phyloP scores from a whole-genome alignment of 2,797 vertebrate species.

The Ciconia nigra region DNA sequence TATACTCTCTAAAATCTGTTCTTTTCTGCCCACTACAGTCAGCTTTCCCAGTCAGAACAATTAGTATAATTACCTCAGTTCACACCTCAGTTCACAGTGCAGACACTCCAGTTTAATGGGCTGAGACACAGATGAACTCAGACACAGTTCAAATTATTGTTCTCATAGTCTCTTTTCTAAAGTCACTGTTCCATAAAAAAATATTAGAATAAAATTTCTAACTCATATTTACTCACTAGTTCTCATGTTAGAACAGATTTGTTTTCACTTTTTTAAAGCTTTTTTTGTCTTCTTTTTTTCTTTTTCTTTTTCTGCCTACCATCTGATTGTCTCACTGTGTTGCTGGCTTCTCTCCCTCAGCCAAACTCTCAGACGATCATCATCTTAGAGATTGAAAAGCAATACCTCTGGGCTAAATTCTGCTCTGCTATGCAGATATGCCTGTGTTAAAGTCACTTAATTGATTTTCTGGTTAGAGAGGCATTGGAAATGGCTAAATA shows the following conservation, averaged over 20 bases:
- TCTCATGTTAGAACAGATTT: background rate
- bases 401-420: background rate
- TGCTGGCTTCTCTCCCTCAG: background rate
- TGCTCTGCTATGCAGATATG: background rate
- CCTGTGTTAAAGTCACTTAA: background rate
- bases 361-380: background rate
- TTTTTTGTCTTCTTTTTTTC: background rate
- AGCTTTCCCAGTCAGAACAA: slow-evolving; percentile 30
- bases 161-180: background rate
- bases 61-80: slow-evolving; percentile 62
- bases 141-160: slow-evolving; percentile 22
- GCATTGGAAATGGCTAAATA: background rate
- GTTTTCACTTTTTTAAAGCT: background rate
- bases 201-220: background rate
- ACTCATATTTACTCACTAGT: background rate
- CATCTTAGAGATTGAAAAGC: background rate
- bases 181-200: background rate
- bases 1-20: background rate
- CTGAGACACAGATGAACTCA: slow-evolving; percentile 40
- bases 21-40: background rate
- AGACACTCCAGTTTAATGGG: slow-evolving; percentile 48
- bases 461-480: slow-evolving; percentile 25
- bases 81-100: slow-evolving; percentile 43
- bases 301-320: background rate
- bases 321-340: background rate